A percentile compares a stretch with the other conserved stretches of the same genome.
phyloP scores from a whole-genome alignment of 2,113 vertebrate species.

The Neoarius graeffei region DNA sequence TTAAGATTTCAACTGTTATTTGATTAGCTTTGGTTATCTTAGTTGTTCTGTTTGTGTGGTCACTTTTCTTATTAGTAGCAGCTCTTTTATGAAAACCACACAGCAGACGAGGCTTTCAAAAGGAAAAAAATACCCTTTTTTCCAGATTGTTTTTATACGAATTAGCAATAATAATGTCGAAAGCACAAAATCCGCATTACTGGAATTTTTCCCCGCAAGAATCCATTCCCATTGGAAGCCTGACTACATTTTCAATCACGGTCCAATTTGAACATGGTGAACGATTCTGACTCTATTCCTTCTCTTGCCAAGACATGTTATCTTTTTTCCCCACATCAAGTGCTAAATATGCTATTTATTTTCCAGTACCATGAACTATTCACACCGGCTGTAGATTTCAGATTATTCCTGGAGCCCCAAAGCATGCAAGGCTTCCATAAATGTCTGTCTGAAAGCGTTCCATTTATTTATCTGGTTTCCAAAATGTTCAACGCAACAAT shows the following conservation, averaged over 20 bases:
- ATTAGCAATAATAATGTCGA: background rate
- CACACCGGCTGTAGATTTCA: background rate
- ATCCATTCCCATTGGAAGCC: background rate
- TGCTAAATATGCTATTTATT: background rate
- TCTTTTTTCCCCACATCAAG: background rate
- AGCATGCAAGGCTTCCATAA: background rate
- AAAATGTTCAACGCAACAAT: background rate
- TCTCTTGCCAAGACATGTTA: background rate
- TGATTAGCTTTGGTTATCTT: constrained; percentile 6
- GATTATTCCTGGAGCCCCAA: constrained; percentile 11
- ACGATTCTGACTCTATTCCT: background rate
- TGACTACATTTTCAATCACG: background rate
- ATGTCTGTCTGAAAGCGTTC: background rate
- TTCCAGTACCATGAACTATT: background rate
- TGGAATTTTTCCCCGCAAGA: background rate
- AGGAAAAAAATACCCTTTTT: no score
- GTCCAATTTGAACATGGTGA: background rate
- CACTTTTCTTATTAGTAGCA: constrained; percentile 64
- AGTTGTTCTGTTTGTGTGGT: constrained; percentile 32
- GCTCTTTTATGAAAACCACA: constrained; percentile 66
- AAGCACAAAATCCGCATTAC: background rate
- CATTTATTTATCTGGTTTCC: background rate
- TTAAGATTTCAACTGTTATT: constrained; percentile 13
- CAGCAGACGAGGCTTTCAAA: constrained; percentile 54
- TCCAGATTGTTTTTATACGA: background rate